These are phyloP conservation scores for Amblyopsis hoosieri DNA, from an alignment of 2,797 vertebrate species.

Conservation along the genomic window DNA sequence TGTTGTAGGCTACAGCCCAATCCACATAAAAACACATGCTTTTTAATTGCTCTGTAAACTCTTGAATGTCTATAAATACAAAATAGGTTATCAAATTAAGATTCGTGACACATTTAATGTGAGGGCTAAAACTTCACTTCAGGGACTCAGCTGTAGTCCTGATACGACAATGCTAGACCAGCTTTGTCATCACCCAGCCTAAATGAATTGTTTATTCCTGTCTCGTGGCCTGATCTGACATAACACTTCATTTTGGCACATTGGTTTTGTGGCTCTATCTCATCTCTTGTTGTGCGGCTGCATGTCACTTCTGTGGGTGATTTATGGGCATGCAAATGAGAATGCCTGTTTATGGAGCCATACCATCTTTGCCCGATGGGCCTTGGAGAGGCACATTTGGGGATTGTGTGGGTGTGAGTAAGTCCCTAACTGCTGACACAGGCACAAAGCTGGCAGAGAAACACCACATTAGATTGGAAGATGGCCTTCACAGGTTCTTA, in stretches of 20 bases:
- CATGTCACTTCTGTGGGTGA: slow-evolving; percentile 65
- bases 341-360: slow-evolving; percentile 65
- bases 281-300: slow-evolving; percentile 46
- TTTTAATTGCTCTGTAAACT: neutral
- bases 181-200: slow-evolving; percentile 27
- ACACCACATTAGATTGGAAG: slow-evolving; percentile 31
- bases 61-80: too few relatives aligned
- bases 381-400: slow-evolving; percentile 44
- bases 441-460: slow-evolving; percentile 59
- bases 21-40: too few relatives aligned
- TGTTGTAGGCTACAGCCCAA: too few relatives aligned
- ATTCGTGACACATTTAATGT: slow-evolving; percentile 23
- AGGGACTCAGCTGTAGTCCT: slow-evolving; percentile 37
- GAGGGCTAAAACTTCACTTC: slow-evolving; percentile 12
- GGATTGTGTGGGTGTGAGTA: slow-evolving; percentile 61
- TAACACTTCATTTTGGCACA: slow-evolving; percentile 32
- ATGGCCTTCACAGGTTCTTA: slow-evolving; percentile 74
- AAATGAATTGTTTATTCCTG: slow-evolving; percentile 30
- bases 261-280: slow-evolving; percentile 35
- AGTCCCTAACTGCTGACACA: slow-evolving; percentile 73
- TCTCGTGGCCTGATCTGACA: slow-evolving; percentile 35
- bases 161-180: slow-evolving; percentile 38
- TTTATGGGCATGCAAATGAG: slow-evolving; percentile 77
- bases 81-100: slow-evolving; percentile 1
- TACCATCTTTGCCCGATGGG: slow-evolving; percentile 56